Conservation (phyloP, 2,797 vertebrate species). For the Antrozous pallidus region DNA sequence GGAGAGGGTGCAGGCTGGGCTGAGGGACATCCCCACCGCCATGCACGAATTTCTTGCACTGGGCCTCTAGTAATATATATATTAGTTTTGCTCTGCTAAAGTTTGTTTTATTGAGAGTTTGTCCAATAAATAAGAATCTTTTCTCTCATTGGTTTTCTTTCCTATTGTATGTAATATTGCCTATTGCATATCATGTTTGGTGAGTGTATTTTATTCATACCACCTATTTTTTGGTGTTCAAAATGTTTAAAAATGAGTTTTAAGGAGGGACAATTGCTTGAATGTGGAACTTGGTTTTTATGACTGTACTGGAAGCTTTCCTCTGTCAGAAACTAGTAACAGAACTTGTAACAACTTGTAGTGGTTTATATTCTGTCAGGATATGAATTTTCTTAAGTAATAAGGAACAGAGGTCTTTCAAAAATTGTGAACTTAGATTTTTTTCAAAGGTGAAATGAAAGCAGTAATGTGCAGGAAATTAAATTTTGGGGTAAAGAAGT, state of each 20-base stretch:
- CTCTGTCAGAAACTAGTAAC: neutral
- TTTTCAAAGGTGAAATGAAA: slow-evolving; percentile 70
- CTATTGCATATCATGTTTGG: neutral
- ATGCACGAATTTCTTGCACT: too few species aligned
- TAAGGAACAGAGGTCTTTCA: slow-evolving; percentile 58
- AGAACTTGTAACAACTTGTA: slow-evolving; percentile 46
- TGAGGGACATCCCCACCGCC: too few species aligned
- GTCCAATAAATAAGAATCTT: neutral
- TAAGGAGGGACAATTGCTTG: neutral
- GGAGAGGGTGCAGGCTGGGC: too few species aligned
- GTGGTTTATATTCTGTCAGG: neutral
- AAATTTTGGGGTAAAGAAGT: slow-evolving; percentile 77
- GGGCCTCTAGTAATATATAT: neutral
- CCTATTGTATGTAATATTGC: neutral
- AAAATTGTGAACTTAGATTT: slow-evolving; percentile 59
- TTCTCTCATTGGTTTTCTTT: slow-evolving; percentile 7
- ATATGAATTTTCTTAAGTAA: slow-evolving; percentile 56
- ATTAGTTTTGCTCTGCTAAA: neutral
- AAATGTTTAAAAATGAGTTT: slow-evolving; percentile 38
- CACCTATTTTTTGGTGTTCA: neutral
- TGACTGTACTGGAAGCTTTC: neutral
- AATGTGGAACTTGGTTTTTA: slow-evolving; percentile 29
- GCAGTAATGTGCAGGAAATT: slow-evolving; percentile 74
- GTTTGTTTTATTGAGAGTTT: neutral
- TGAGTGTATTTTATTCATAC: neutral